Percentiles rank a stretch among this genome's conserved stretches.
Evolutionary conservation across 2,797 vertebrate genomes (phyloP).

Genomic region (Enteromius anoplus): DNA sequence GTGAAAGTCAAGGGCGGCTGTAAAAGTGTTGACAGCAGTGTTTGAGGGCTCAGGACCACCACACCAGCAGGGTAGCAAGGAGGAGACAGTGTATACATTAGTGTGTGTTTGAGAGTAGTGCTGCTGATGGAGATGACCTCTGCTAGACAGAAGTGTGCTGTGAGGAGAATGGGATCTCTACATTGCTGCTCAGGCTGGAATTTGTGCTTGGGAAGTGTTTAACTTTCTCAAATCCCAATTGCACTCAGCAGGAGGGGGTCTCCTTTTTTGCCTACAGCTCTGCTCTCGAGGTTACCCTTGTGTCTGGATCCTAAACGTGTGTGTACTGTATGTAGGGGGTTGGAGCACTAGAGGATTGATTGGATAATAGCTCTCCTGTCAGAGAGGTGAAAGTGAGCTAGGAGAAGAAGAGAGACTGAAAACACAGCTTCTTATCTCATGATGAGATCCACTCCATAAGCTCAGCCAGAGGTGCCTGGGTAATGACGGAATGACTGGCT

Average conservation of each 20-base stretch:
- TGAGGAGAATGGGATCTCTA: conserved; percentile 77
- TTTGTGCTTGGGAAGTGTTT: conserved; percentile 83
- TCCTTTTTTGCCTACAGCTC: conserved; percentile 71
- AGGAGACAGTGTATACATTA: conserved; percentile 41
- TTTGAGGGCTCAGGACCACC: conserved; percentile 71
- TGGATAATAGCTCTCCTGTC: conserved; percentile 70
- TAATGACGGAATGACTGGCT: conserved; percentile 3
- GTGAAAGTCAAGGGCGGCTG: conserved; percentile 68
- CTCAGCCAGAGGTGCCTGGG: not conserved
- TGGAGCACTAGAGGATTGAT: conserved; percentile 66
- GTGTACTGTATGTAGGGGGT: conserved; percentile 40
- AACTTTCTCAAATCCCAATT: conserved; percentile 82
- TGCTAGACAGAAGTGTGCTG: conserved; percentile 73
- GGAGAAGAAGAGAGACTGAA: conserved; percentile 67
- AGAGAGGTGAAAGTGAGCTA: conserved; percentile 74
- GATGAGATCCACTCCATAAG: conserved; percentile 69
- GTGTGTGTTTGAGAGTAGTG: conserved; percentile 50
- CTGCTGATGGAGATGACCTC: conserved; percentile 74
- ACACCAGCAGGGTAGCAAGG: conserved; percentile 63
- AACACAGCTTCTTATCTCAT: conserved; percentile 69
- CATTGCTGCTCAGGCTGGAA: conserved; percentile 82
- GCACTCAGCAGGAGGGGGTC: conserved; percentile 77
- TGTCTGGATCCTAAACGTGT: conserved; percentile 59
- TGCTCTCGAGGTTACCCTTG: conserved; percentile 73
- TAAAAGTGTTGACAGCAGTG: conserved; percentile 75